Base-by-base conservation (phyloP, 2,113 vertebrate species). In the Pleuronectes platessa region DNA sequence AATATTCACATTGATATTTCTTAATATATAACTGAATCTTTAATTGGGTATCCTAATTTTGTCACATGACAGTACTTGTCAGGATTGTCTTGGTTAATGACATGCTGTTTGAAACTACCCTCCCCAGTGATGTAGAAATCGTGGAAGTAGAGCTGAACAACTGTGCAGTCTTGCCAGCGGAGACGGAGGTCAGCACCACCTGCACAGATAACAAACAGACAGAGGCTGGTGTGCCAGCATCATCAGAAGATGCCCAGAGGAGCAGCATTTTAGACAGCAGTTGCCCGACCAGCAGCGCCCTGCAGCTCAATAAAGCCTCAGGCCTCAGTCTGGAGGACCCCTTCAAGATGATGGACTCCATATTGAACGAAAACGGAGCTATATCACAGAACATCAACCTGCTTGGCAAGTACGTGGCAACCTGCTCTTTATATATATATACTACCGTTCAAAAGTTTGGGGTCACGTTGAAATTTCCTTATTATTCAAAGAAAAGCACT, bases 271-370 rank as follows among this genome's bases (percentile, higher is more conserved):
- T 8, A 18, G 72, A 71, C 23, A 14, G 59, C 74, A 61, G 42
- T 3, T 40, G 26, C 24, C 4, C 94, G 78, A 93, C 92, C 62
- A 95, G 93, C 70, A 93, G 94, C 59, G 90, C 95, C 20, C 87
- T 98, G 40, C 96, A 95, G 86, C 89, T 97, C 70, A 97, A 97
- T 71, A 95, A 93, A 71, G 89, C 94, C 23, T 95, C 95, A 0
- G 58, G 73, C 20, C 90, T 96, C 76, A 95, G 92, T 71, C 83
- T 94, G 68, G 97, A 99, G 90, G 98, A 99, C 76, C 97, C 97
- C 0, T 90, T 98, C 24, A 97, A 96, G 65, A 95, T 99, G 94
- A 99, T 99, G 98, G 97, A 99, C 93, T 97, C 97, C 68, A 98
- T 99, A 85, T 93, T 99, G 61, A 98, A 87, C 42, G 98, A 99